Conservation (phyloP, 2,797 vertebrate species). For the Furcifer pardalis region DNA sequence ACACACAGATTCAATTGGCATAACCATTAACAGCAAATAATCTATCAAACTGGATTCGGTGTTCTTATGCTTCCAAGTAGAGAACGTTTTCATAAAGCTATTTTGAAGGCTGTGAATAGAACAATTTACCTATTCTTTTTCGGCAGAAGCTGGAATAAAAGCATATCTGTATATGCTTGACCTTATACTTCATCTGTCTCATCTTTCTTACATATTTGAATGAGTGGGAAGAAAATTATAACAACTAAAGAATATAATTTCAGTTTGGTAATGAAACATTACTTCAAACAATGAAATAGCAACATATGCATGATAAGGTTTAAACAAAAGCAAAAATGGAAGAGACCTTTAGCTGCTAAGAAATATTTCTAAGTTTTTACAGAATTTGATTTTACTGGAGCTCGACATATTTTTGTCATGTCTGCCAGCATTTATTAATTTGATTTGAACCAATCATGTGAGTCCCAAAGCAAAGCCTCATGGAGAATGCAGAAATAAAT, state of each 20-base stretch:
- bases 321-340: conserved; percentile 18
- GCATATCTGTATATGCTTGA: neutral
- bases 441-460: conserved; percentile 57
- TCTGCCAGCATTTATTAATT: conserved; percentile 54
- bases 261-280: conserved; percentile 55
- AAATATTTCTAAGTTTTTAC: conserved; percentile 49
- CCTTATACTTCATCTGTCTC: neutral
- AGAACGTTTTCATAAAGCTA: neutral
- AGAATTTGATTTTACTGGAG: conserved; percentile 53
- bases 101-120: neutral
- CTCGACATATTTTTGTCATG: conserved; percentile 54
- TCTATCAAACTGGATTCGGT: neutral
- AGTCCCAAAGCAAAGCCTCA: conserved; percentile 32
- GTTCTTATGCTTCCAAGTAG: neutral
- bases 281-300: conserved; percentile 47
- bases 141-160: neutral
- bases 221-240: conserved; percentile 10
- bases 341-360: conserved; percentile 35
- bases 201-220: conserved; percentile 20
- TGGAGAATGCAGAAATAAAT: conserved; percentile 25
- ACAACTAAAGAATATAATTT: conserved; percentile 20
- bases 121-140: neutral
- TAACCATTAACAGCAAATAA: neutral
- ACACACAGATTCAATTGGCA: neutral
- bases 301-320: conserved; percentile 42